phyloP scores from a whole-genome alignment of 37 sponge, comb jelly and placozoan species.

The Diacarnus erythraeanus region DNA sequence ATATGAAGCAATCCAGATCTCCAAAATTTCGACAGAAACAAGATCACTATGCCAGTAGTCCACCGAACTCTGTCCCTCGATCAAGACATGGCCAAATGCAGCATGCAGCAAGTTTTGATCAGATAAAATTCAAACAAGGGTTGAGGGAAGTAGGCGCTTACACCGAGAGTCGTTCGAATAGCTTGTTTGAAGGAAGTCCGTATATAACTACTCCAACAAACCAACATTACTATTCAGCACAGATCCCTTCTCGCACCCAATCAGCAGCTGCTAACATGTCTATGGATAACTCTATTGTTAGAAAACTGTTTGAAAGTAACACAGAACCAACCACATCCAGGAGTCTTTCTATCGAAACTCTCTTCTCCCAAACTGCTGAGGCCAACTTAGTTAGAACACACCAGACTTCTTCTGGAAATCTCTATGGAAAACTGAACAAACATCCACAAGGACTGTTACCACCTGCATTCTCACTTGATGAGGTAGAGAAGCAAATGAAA shows the following conservation, averaged over 20 bases:
- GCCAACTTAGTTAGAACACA: neutral
- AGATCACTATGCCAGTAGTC: neutral
- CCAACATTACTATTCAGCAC: neutral
- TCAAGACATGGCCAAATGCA: neutral
- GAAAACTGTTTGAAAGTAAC: neutral
- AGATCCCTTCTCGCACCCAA: neutral
- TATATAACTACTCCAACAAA: neutral
- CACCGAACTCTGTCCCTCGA: neutral
- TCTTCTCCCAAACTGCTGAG: neutral
- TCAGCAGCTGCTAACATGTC: neutral
- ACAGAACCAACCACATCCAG: neutral
- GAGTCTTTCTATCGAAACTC: neutral
- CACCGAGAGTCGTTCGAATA: neutral
- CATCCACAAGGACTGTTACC: slow-evolving; percentile 6
- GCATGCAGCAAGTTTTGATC: slow-evolving; percentile 29
- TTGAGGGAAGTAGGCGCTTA: neutral
- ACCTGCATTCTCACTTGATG: slow-evolving; percentile 44
- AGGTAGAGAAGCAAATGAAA: slow-evolving; percentile 44
- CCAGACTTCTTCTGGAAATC: neutral
- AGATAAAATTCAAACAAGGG: neutral
- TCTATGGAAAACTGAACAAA: neutral
- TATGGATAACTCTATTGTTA: neutral
- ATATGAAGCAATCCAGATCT: neutral
- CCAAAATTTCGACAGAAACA: neutral
- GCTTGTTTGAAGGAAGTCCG: neutral